Evolutionary conservation across 2,888 invertebrate species (phyloP).

Genomic region (Eilema sororculum): DNA sequence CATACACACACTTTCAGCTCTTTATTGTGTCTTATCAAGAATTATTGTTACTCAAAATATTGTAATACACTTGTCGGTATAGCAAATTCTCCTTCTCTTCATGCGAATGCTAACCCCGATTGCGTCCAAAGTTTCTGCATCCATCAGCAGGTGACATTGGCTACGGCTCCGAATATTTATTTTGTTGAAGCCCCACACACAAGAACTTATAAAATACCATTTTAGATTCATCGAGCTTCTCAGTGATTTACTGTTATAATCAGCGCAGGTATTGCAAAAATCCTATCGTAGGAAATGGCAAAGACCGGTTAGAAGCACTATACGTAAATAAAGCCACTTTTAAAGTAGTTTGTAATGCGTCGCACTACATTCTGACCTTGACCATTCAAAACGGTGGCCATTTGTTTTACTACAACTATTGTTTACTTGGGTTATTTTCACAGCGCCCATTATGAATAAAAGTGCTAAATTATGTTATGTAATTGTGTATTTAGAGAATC

Average conservation of each 20-base stretch:
- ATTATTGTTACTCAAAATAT: too few relatives aligned
- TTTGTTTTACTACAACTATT: slow-evolving; percentile 10
- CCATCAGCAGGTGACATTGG: too few relatives aligned
- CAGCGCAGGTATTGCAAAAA: background rate
- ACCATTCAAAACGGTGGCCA: background rate
- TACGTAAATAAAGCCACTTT: background rate
- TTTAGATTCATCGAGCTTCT: background rate
- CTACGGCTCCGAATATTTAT: too few relatives aligned
- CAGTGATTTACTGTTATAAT: background rate
- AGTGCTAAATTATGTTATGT: background rate
- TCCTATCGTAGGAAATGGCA: background rate
- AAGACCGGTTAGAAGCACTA: background rate
- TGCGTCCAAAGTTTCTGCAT: too few relatives aligned
- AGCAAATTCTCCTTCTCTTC: too few relatives aligned
- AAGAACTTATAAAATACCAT: too few relatives aligned
- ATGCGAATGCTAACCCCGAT: too few relatives aligned
- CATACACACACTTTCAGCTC: too few relatives aligned
- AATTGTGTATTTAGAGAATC: background rate
- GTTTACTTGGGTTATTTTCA: slow-evolving; percentile 1
- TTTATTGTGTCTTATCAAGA: too few relatives aligned
- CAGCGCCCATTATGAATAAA: background rate
- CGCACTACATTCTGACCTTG: slow-evolving; percentile 7
- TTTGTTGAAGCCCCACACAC: too few relatives aligned
- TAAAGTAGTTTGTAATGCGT: background rate
- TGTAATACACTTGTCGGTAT: too few relatives aligned